Conservation (phyloP, 2,888 invertebrate genomes). For the Sialis lutaria region DNA sequence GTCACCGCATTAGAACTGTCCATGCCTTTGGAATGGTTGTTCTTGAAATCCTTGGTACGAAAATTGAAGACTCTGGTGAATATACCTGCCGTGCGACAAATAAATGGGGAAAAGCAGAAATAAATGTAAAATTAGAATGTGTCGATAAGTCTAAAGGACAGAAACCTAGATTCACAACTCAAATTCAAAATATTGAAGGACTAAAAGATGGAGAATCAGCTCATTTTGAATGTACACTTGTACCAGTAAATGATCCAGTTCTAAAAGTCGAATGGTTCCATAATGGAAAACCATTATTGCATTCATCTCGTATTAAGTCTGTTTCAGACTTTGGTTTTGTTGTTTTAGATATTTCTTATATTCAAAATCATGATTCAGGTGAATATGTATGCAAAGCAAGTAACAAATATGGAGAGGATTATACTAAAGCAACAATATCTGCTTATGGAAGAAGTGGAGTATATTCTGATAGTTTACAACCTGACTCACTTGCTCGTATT, state of each 20-base stretch:
- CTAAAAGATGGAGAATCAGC: slow-evolving; percentile 86
- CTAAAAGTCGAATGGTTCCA: slow-evolving; percentile 95
- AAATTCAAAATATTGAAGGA: slow-evolving; percentile 65
- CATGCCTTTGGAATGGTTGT: slow-evolving; percentile 97
- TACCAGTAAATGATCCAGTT: slow-evolving; percentile 86
- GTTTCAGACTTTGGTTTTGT: slow-evolving; percentile 93
- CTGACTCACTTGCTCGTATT: slow-evolving; percentile 76
- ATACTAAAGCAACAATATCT: slow-evolving; percentile 66
- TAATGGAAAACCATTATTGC: slow-evolving; percentile 76
- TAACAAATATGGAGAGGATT: slow-evolving; percentile 82
- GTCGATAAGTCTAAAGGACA: slow-evolving; percentile 72
- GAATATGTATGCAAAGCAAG: slow-evolving; percentile 86
- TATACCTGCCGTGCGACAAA: slow-evolving; percentile 82
- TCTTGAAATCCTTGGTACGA: slow-evolving; percentile 86
- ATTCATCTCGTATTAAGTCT: slow-evolving; percentile 80
- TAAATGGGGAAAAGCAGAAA: slow-evolving; percentile 76
- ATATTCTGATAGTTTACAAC: slow-evolving; percentile 76
- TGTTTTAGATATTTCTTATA: slow-evolving; percentile 84
- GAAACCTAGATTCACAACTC: slow-evolving; percentile 76
- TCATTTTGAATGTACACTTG: slow-evolving; percentile 87
- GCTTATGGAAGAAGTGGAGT: slow-evolving; percentile 76
- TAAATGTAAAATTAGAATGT: slow-evolving; percentile 65
- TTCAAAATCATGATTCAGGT: slow-evolving; percentile 83
- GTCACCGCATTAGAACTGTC: slow-evolving; percentile 80
- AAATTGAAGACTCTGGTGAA: slow-evolving; percentile 78